Evolutionary conservation across 2,113 vertebrate genomes (phyloP), one percentile per base, ranked within the genome.

Genomic region (Perca flavescens): DNA sequence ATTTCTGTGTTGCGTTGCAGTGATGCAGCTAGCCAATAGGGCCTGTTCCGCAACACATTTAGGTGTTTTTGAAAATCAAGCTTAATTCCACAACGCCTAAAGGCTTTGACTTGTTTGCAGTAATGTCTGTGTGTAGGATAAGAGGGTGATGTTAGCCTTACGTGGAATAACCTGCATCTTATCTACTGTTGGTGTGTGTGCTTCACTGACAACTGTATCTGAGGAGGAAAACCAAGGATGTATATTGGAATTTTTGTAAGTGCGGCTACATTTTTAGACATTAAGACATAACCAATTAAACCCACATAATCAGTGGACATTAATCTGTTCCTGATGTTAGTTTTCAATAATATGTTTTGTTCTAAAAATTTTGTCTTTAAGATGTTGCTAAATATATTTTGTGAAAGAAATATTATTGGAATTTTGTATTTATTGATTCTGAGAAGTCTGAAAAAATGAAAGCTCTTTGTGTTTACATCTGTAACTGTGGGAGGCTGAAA

Each of bases 241-340:
- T 68, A 14, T 80, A 14, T 57, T 76, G 19, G 12, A 16, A 28
- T n/a, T 67, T 86, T 82, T 64, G 47, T 77, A 50, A 77, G 46
- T 28, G 21, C 62, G 36, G 36, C 63, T 34, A n/a, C 3, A 28
- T 9, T 62, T 53, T 43, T 2, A 46, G 4, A 50, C 12, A 25
- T 19, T 64, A 22, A 65, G 58, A n/a, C 17, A 28, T 66, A 8
- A 40, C 17, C 31, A 16, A 60, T 4, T 47, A 36, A 72, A 65
- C 2, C 22, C 25, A 25, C 19, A 50, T 64, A 34, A 31, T 31
- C 2, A 1, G 9, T 28, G 16, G 14, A 19, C 3, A 52, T 25
- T 21, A 61, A 57, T 60, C 49, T 68, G 19, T 62, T 53, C 28
- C 7, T 14, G 34, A 14, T 50, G 28, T 28, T 34, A 15, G 1